Evolutionary conservation across 2,888 invertebrate genomes (phyloP).

Genomic region (Sepioteuthis lessoniana): DNA sequence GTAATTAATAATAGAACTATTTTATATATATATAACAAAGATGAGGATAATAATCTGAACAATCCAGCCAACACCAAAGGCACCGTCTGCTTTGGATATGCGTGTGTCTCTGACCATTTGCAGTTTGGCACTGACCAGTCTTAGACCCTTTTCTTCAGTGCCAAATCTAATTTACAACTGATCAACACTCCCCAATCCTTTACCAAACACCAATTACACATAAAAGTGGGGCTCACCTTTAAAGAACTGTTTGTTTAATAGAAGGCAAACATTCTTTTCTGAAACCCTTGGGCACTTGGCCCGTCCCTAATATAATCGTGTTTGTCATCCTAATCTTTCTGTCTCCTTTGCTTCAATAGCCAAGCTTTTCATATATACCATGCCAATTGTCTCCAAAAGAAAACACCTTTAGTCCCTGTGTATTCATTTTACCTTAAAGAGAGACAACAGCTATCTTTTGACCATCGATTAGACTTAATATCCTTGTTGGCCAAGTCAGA

Average conservation of each 20-base stretch:
- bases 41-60: not conserved
- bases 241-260: conserved; percentile 13
- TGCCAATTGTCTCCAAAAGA: conserved; percentile 8
- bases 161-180: conserved; percentile 16
- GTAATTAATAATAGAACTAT: not conserved
- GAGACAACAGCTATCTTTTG: not conserved
- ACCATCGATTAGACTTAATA: not conserved
- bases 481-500: not conserved
- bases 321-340: not conserved
- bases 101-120: not conserved
- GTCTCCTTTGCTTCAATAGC: conserved; percentile 23
- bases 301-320: not conserved
- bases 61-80: not conserved
- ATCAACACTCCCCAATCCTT: not conserved
- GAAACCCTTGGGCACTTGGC: not conserved
- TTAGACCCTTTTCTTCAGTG: not conserved
- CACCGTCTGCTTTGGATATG: not conserved
- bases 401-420: not conserved
- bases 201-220: not conserved
- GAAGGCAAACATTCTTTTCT: not conserved
- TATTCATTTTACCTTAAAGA: not conserved
- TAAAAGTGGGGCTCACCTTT: not conserved
- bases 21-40: not conserved
- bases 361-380: not conserved
- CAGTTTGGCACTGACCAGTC: conserved; percentile 21